phyloP scores from a whole-genome alignment of 1,140 invertebrate genomes.

The Mactra quadrangularis region DNA sequence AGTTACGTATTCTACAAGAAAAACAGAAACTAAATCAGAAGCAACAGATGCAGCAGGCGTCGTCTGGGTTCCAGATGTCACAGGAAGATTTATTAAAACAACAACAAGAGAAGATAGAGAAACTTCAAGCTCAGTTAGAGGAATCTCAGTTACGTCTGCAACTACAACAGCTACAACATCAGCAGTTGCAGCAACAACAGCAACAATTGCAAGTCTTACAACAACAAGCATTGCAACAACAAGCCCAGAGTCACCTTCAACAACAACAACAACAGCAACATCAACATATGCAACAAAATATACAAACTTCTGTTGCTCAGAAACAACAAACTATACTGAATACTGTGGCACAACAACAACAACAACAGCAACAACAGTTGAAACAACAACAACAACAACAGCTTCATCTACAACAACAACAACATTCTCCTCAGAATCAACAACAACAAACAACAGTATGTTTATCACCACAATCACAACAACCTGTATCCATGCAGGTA shows the following conservation, averaged over 20 bases:
- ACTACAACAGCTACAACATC: conserved; percentile 78
- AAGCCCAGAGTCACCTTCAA: conserved; percentile 65
- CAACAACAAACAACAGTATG: conserved; percentile 35
- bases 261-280: conserved; percentile 69
- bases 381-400: conserved; percentile 67
- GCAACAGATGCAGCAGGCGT: conserved; percentile 24
- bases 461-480: conserved; percentile 5
- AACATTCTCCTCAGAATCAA: conserved; percentile 76
- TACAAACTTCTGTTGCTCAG: conserved; percentile 49
- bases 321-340: conserved; percentile 27
- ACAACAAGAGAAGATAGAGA: conserved; percentile 94
- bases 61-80: conserved; percentile 69
- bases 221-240: conserved; percentile 73
- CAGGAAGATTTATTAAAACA: conserved; percentile 89
- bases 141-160: conserved; percentile 78
- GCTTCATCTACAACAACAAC: conserved; percentile 65
- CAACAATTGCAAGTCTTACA: conserved; percentile 73
- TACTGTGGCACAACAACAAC: conserved; percentile 41
- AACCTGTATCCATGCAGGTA: conserved; percentile 4
- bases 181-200: conserved; percentile 77
- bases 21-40: conserved; percentile 57
- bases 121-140: conserved; percentile 91
- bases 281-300: conserved; percentile 72
- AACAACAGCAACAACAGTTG: conserved; percentile 44
- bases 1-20: conserved; percentile 63